A percentile compares a stretch with the other conserved stretches of the same genome.
Evolutionary conservation across 2,113 vertebrate genomes (phyloP).

Genomic region (Sciurus niger): DNA sequence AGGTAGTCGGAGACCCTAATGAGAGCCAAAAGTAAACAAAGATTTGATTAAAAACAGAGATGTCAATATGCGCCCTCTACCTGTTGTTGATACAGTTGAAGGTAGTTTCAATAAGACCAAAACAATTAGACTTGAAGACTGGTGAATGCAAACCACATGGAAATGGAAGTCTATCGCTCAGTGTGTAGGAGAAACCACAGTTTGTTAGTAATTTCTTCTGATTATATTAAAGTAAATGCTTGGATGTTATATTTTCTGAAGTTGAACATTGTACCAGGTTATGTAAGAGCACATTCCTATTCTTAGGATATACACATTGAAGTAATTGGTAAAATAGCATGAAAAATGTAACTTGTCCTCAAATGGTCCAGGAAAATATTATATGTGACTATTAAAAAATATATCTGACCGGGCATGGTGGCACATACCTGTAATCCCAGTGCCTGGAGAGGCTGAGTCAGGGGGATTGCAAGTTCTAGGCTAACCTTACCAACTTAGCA

Average conservation of each 20-base stretch:
- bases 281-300: background rate
- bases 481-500: background rate
- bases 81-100: constrained; percentile 58
- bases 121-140: constrained; percentile 57
- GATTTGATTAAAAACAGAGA: constrained; percentile 70
- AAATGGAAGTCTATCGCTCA: background rate
- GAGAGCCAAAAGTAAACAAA: constrained; percentile 65
- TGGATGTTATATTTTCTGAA: constrained; percentile 28
- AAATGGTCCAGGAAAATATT: constrained; percentile 40
- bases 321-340: constrained; percentile 43
- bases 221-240: constrained; percentile 48
- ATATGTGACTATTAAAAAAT: background rate
- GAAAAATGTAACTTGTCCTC: constrained; percentile 53
- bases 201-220: constrained; percentile 16
- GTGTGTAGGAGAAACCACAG: constrained; percentile 23
- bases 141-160: constrained; percentile 9
- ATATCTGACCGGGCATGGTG: background rate
- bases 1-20: constrained; percentile 64
- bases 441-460: background rate
- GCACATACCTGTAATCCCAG: background rate
- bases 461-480: background rate
- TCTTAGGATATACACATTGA: background rate
- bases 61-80: background rate
- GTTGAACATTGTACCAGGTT: constrained; percentile 36
- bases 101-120: constrained; percentile 36